These are phyloP conservation scores for Tiliqua scincoides DNA, from an alignment of 2,113 vertebrate genomes.

Conservation along the genomic window DNA sequence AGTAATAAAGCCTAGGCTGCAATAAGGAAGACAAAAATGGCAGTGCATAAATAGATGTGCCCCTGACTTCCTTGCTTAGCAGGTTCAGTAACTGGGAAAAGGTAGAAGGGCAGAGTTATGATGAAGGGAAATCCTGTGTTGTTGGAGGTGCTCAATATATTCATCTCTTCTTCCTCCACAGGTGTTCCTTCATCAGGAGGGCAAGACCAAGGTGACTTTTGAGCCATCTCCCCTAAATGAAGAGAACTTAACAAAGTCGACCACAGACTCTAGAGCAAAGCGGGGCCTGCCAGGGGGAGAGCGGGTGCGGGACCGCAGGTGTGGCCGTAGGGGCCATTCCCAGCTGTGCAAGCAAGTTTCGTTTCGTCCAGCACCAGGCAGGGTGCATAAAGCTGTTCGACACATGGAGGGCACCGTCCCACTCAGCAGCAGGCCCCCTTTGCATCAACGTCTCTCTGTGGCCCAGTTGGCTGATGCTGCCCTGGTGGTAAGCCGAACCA, in stretches of 20 bases:
- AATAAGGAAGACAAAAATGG: background rate
- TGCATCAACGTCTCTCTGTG: conserved; percentile 34
- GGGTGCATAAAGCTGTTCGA: background rate
- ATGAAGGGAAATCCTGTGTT: background rate
- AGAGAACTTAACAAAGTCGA: background rate
- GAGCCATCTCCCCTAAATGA: background rate
- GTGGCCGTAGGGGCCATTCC: rapidly evolving
- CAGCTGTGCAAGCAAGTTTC: conserved; percentile 16
- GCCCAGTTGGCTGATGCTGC: conserved; percentile 38
- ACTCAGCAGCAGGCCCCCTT: background rate
- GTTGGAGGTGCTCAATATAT: background rate
- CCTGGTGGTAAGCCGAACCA: conserved; percentile 34
- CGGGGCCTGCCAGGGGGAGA: background rate
- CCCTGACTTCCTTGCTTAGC: background rate
- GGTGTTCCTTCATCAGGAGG: conserved; percentile 55
- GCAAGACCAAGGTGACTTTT: conserved; percentile 16
- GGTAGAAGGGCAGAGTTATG: background rate
- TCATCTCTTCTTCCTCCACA: conserved; percentile 1
- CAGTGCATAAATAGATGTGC: background rate
- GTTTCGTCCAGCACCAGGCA: background rate
- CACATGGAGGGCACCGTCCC: conserved; percentile 1
- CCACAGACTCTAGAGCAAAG: background rate
- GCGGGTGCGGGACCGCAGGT: background rate
- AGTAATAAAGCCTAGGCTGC: background rate
- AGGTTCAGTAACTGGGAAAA: background rate